Conservation (phyloP, 1,140 invertebrate genomes). For the Aphidius ervi region DNA sequence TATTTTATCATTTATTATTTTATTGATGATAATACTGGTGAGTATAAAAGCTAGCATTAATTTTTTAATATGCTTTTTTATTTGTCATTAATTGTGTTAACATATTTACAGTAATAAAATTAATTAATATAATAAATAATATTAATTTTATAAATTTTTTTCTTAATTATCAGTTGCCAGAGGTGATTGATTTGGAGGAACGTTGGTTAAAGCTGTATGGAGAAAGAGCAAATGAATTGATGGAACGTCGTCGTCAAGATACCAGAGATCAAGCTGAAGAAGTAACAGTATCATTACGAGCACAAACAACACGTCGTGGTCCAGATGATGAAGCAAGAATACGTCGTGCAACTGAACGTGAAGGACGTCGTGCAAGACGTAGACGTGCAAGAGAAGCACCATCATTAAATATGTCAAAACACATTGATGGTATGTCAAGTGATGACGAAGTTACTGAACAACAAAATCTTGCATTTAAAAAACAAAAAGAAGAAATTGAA, state of each 20-base stretch:
- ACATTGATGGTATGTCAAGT: slow-evolving; percentile 93
- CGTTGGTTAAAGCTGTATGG: slow-evolving; percentile 69
- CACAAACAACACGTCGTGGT: slow-evolving; percentile 50
- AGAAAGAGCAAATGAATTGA: slow-evolving; percentile 68
- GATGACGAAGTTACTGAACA: slow-evolving; percentile 92
- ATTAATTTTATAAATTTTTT: slow-evolving; percentile 1
- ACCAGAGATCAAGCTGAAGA: slow-evolving; percentile 91
- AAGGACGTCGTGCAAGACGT: slow-evolving; percentile 78
- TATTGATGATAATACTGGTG: too few species aligned
- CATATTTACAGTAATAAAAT: slow-evolving; percentile 47
- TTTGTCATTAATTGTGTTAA: slow-evolving; percentile 20
- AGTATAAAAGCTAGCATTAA: not conserved
- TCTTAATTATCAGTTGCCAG: slow-evolving; percentile 64
- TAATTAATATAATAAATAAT: slow-evolving; percentile 37
- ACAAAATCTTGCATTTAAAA: slow-evolving; percentile 65
- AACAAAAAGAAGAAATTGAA: slow-evolving; percentile 61
- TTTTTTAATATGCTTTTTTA: not conserved
- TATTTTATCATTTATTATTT: too few species aligned
- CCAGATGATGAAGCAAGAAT: slow-evolving; percentile 68
- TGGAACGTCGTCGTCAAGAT: slow-evolving; percentile 80
- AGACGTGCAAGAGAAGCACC: slow-evolving; percentile 64
- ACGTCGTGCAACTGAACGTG: slow-evolving; percentile 80
- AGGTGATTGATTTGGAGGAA: slow-evolving; percentile 74
- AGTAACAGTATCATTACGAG: slow-evolving; percentile 58
- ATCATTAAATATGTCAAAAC: slow-evolving; percentile 55